Base-by-base conservation (phyloP, 2,113 vertebrate genomes). In the Callipepla squamata region DNA sequence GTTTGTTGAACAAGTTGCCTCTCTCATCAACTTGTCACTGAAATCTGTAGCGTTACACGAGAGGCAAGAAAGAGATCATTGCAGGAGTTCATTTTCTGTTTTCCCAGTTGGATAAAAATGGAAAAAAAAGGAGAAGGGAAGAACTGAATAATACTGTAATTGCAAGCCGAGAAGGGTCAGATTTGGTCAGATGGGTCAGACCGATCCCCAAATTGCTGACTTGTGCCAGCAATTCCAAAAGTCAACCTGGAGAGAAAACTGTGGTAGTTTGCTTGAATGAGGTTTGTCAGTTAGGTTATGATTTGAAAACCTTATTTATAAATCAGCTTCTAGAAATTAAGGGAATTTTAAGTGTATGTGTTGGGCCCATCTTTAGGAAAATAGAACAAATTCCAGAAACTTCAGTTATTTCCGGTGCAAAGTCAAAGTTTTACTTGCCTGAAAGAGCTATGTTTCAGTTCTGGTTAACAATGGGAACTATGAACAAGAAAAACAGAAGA, bases 401-500 rank as follows among this genome's bases (percentile, higher is more conserved):
- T 90, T 89, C 36, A 83, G 59, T 18, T 82, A 51, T 82, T 93
- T 93, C 42, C 51, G 92, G 38, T 57, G 51, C 11, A 67, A 68
- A 45, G 53, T 21, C 82, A 72, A 90, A 30, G 22, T 66, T 95
- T 91, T 95, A 61, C 87, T 76, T 90, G 68, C 38, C 75, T 55
- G n/a, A 79, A 85, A 85, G 72, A 87, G 14, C 5, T 87, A 32
- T 0, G 5, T 80, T 92, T 94, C 13, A 0, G 47, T 94, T 91
- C 68, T 80, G 40, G 58, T 86, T 87, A 85, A 57, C 23, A 45
- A n/a, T 75, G 36, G 91, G 76, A 91, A 76, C 36, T 7, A 30
- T 69, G 61, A 94, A 48, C 40, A 84, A 92, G 73, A 80, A 85
- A 91, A 96, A 23, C 10, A 94, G 50, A 89, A 91, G 68, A 66